A percentile compares a stretch with the other conserved stretches of the same genome.
Conservation (phyloP, 1,140 invertebrate genomes). For the Dendroctonus ponderosae region DNA sequence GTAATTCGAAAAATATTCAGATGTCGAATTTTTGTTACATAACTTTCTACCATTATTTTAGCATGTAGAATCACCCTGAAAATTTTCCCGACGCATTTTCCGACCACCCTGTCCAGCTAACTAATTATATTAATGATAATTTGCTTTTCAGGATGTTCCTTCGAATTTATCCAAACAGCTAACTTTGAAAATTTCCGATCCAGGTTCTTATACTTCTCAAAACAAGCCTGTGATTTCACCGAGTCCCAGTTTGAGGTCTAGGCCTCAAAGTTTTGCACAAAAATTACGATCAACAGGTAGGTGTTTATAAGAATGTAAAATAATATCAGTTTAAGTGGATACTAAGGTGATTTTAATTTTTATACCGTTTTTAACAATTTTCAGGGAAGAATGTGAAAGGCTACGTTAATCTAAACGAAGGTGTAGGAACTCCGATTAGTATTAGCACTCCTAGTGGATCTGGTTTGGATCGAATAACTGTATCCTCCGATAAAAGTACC, state of each 20-base stretch:
- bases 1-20: no score
- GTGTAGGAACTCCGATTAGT: conserved; percentile 69
- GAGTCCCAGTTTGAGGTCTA: conserved; percentile 64
- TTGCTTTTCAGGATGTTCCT: conserved; percentile 13
- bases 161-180: conserved; percentile 46
- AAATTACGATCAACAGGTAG: conserved; percentile 77
- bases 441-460: conserved; percentile 61
- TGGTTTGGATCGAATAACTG: conserved; percentile 58
- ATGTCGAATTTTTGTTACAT: no score
- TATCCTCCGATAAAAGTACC: conserved; percentile 54
- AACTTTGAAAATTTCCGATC: conserved; percentile 47
- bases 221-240: conserved; percentile 56
- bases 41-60: no score
- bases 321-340: background rate
- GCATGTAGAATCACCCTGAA: no score
- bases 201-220: conserved; percentile 43
- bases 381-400: conserved; percentile 42
- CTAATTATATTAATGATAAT: no score
- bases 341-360: background rate
- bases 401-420: conserved; percentile 60
- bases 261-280: conserved; percentile 84
- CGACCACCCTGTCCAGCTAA: no score
- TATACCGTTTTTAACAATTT: conserved; percentile 1
- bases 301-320: background rate
- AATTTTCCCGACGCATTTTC: no score